Percentiles rank a stretch among this genome's conserved stretches.
Conservation (phyloP, 2,797 vertebrate species). For the Gymnothorax javanicus region DNA sequence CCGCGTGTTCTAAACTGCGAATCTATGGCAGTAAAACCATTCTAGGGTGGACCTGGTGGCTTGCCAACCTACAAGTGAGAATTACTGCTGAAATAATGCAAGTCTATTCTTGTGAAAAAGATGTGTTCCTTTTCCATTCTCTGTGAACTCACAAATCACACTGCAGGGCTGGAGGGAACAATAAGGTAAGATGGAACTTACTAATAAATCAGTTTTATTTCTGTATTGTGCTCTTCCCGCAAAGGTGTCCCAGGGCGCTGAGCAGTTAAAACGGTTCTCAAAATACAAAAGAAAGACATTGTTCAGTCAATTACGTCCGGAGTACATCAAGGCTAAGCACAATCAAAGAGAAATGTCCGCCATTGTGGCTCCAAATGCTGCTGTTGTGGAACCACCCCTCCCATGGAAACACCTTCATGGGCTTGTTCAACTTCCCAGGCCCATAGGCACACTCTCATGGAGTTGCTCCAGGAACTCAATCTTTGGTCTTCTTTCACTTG, state of each 20-base stretch:
- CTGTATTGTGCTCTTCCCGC: neutral
- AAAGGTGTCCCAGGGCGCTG: neutral
- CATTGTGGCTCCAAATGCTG: neutral
- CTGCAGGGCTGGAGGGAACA: neutral
- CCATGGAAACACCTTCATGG: neutral
- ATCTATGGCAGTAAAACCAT: neutral
- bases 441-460: neutral
- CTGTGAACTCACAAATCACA: neutral
- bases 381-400: neutral
- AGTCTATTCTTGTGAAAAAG: neutral
- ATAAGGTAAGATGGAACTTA: neutral
- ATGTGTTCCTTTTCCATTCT: neutral
- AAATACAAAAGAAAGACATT: neutral
- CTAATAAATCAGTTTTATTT: neutral
- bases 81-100: slow-evolving; percentile 2
- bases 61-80: neutral
- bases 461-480: neutral
- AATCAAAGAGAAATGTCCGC: neutral
- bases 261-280: neutral
- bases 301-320: neutral
- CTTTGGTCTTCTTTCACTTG: neutral
- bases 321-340: neutral
- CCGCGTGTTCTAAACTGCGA: neutral
- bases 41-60: neutral
- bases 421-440: neutral